Base-by-base conservation (phyloP, 2,113 vertebrate genomes). In the Crocuta crocuta region DNA sequence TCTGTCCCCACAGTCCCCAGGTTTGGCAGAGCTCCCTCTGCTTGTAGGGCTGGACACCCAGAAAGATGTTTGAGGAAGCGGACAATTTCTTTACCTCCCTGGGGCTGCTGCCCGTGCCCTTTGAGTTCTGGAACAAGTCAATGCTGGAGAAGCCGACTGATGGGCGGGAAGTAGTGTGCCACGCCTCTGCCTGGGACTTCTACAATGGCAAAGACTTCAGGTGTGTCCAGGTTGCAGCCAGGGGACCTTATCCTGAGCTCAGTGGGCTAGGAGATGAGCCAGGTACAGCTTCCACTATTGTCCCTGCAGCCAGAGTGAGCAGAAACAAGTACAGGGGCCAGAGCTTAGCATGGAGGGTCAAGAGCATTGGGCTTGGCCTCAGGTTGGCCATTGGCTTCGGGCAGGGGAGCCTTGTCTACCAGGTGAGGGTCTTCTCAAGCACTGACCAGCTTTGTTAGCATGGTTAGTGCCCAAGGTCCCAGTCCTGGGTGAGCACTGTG, bases 11-110 rank as follows among this genome's bases (percentile, higher is more conserved):
- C 58, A 55, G 4, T 65, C 55, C 66, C 15, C 73, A 33, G 13
- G 83, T 91, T 88, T 12, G 2, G 39, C 73, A 93, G 58, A 26
- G 28, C 53, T 50, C 84, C 19, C 0, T 84, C 89, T 91, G 6
- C 35, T 98, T 95, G 6, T 97, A 99, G 99, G 98, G 98, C 19
- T 99, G 99, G 99, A 98, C 99, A 10, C 97, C 99, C 31, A 97
- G 0, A 71, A 99, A 0, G 92, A 99, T 99, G 99, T 99, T 99
- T 98, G 17, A 99, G 16, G 99, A 99, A 98, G 99, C 99, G 0
- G 99, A 99, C 26, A 97, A 13, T 0, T 99, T 99, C 97, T 99
- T 99, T 94, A 98, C 96, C 13, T 99, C 99, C 11, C 98, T 99
- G 97, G 99, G 99, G 45, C 98, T 99, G 90, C 91, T 99, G 78